Base-by-base conservation (phyloP, 2,888 invertebrate genomes). In the Tribolium freemani region DNA sequence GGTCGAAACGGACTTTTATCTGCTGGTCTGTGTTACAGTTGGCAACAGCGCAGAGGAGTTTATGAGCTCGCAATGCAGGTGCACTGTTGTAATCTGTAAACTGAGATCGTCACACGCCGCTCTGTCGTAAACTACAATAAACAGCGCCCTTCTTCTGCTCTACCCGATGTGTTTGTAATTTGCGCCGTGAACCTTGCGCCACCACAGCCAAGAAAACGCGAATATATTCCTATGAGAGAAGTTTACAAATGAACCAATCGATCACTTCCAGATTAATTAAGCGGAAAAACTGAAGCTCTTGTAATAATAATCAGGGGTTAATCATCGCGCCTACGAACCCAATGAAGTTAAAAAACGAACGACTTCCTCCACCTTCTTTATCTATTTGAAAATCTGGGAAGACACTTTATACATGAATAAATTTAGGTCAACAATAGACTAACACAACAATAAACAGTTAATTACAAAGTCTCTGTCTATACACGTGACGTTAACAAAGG, bases 61-160 rank as follows among this genome's bases (percentile, higher is more conserved):
- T 71, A 71, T 75, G 74, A 70, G 70, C 72, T 75, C 71, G 66
- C 72, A 67, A 73, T 77, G 77, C 77, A 77, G 77, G 77, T 77
- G 77, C 72, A 75, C 70, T 72, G 72, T 75, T 73, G 76, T 72
- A 74, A 76, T 73, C 74, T 75, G 75, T 75, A 76, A 77, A 72
- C 67, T 67, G 76, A 76, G 73, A 73, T 58, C 66, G 71, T 61
- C 60, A 61, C 69, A 69, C 50, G 58, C 58, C 68, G 68, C 48
- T 56, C 58, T 38, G 58, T 58, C 58, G 58, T 68, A 68, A 57
- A 67, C 54, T 56, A 26, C 56, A 54, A 56, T 71, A 72, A 74
- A 74, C 69, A 51, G 44, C 61, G 74, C 76, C 72, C 67, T 70
- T 75, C 67, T 71, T 70, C 69, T 38, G 8, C 38, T 38, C 38